phyloP scores from a whole-genome alignment of 2,797 vertebrate species.

The Smutsia temminckii region DNA sequence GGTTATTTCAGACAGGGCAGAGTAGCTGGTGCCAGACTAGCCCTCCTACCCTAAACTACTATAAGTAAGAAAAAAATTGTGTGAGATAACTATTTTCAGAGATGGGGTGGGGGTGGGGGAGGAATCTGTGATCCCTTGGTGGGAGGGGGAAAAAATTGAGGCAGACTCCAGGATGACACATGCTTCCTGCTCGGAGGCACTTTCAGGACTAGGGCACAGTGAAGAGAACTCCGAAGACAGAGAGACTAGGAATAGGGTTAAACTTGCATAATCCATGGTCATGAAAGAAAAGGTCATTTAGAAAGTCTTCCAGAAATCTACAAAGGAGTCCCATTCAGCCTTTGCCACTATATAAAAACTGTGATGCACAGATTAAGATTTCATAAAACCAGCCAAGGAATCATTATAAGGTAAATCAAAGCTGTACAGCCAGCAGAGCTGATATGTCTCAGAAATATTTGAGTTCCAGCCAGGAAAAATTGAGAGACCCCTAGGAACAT shows the following conservation, averaged over 20 bases:
- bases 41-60: background rate
- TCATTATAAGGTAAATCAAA: background rate
- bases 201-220: background rate
- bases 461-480: background rate
- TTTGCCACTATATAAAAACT: background rate
- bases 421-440: background rate
- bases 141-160: background rate
- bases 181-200: background rate
- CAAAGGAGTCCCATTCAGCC: background rate
- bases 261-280: background rate
- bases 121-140: background rate
- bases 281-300: background rate
- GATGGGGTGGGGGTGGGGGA: fast-evolving
- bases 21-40: background rate
- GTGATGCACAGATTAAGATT: background rate
- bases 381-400: background rate
- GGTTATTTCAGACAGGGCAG: background rate
- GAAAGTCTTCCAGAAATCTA: background rate
- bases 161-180: fast-evolving
- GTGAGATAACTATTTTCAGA: background rate
- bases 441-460: background rate
- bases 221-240: background rate
- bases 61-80: background rate
- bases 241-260: background rate
- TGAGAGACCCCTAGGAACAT: background rate